phyloP scores from a whole-genome alignment of 2,797 vertebrate genomes.

The Chelonia mydas region DNA sequence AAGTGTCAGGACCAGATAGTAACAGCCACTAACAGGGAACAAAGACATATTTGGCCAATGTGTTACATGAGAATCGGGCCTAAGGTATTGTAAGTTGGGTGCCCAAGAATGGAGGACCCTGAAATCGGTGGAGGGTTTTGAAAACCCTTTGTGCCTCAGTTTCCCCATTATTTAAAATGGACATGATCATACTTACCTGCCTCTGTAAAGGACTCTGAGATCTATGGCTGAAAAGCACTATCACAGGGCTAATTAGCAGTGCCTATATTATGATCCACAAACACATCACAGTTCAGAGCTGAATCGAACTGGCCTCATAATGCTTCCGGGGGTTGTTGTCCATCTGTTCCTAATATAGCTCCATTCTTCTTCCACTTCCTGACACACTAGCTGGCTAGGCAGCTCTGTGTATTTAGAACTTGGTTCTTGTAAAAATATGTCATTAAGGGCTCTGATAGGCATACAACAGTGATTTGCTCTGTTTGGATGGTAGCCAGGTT shows the following conservation, averaged over 20 bases:
- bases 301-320: neutral
- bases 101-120: neutral
- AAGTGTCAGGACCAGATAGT: neutral
- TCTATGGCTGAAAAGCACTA: neutral
- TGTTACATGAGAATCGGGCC: neutral
- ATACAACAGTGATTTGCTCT: fast-evolving
- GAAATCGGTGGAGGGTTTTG: neutral
- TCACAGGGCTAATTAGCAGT: neutral
- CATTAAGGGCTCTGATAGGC: fast-evolving
- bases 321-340: neutral
- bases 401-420: neutral
- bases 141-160: neutral
- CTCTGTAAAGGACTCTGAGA: neutral
- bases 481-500: neutral
- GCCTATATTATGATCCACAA: neutral
- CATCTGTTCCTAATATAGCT: neutral
- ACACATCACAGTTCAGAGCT: neutral
- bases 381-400: fast-evolving
- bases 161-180: neutral
- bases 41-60: neutral
- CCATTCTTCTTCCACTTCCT: slow-evolving; percentile 3
- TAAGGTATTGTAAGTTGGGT: neutral
- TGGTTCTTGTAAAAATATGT: fast-evolving
- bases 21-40: neutral
- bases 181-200: neutral